Evolutionary conservation across 2,888 invertebrate genomes (phyloP), one percentile per base, ranked within the genome.

Genomic region (Anoplius nigerrimus): DNA sequence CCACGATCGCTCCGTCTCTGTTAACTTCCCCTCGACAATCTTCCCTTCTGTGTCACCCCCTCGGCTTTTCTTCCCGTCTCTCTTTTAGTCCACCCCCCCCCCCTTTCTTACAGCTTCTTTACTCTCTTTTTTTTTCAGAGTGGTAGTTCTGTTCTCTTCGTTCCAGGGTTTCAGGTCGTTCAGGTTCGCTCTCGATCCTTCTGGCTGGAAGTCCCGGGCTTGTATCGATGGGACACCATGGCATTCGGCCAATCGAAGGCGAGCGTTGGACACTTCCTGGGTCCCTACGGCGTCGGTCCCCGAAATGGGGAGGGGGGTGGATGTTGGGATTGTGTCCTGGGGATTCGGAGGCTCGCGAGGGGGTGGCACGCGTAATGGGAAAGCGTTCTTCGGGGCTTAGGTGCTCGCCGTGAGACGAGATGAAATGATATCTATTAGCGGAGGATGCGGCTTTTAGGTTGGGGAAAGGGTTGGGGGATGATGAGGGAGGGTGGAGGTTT

Each of bases 241-340:
- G 80, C 74, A 83, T 83, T 84, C 78, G 83, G 84, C 85, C 86
- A 86, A 87, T 86, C 84, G 85, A 86, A 84, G 80, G 45, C 22
- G 76, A 71, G 75, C 78, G 81, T 78, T 74, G 75, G 76, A 74
- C 72, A 62, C 62, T 73, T 69, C 22, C 55, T 58, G 34, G 56
- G 53, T 58, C 53, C 65, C 60, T 62, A 54, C 66, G 68, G 27
- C 68, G 55, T 67, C 59, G 67, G 75, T 72, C 53, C 64, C 70
- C 66, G 75, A 69, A 74, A 69, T 61, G 70, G 65, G 65, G 67
- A 71, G 71, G 65, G 72, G 68, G 62, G 68, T 54, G 66, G 60
- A 65, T 67, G 71, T 56, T 52, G 71, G 71, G 68, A 69, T 76
- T 74, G 71, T 45, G 63, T 66, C 76, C 69, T 60, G 68, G 64